These are phyloP conservation scores for Orthosia gothica DNA, from an alignment of 2,888 invertebrate genomes.

Conservation along the genomic window DNA sequence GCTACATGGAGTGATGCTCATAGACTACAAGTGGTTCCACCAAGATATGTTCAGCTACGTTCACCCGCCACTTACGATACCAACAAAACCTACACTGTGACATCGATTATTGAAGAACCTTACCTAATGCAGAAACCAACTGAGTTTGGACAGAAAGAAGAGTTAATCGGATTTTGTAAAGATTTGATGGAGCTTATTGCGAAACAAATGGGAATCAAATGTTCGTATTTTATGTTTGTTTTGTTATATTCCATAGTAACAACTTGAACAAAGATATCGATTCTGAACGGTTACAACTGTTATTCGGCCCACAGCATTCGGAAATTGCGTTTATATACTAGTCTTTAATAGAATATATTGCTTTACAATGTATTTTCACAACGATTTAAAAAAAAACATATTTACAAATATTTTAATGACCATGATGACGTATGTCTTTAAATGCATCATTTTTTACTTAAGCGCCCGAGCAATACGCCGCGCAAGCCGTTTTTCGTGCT, in stretches of 20 bases:
- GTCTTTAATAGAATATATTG: too few species aligned
- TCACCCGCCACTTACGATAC: slow-evolving; percentile 94
- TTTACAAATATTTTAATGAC: background rate
- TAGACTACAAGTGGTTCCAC: slow-evolving; percentile 94
- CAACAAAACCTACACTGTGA: slow-evolving; percentile 97
- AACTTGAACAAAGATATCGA: background rate
- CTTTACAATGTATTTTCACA: too few species aligned
- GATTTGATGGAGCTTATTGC: slow-evolving; percentile 97
- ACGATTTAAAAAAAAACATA: background rate
- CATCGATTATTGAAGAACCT: slow-evolving; percentile 96
- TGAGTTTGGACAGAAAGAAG: slow-evolving; percentile 94
- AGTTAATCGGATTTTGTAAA: slow-evolving; percentile 98
- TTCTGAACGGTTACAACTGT: background rate
- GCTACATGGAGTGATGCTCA: slow-evolving; percentile 97
- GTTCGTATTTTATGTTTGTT: slow-evolving; percentile 90
- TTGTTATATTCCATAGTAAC: too few species aligned
- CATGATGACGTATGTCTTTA: background rate
- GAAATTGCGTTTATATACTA: background rate
- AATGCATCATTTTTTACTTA: background rate
- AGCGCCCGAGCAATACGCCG: too few species aligned
- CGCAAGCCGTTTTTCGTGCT: too few species aligned
- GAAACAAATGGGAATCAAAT: slow-evolving; percentile 95
- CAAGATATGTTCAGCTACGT: slow-evolving; percentile 94
- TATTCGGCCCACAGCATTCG: background rate
- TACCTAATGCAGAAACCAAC: slow-evolving; percentile 95